Conservation (phyloP, 1,140 invertebrate species). For the Tetragonula clypearis region DNA sequence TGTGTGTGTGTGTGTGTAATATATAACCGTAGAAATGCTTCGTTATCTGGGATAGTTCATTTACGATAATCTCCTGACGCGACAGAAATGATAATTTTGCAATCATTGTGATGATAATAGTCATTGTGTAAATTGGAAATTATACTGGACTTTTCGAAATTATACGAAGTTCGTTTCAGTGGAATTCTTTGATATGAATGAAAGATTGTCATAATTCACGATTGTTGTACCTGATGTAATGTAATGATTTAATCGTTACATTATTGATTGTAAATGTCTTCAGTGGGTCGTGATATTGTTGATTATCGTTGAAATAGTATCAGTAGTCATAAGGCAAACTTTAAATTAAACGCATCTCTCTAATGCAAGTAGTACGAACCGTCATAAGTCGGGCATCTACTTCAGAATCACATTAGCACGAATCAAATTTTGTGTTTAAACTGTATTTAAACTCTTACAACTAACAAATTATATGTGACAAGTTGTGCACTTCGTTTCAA, state of each 20-base stretch:
- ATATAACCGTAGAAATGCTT: neutral
- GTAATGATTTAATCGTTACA: no score
- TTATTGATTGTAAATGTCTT: neutral
- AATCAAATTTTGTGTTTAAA: neutral
- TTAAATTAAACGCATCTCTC: neutral
- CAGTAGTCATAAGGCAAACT: neutral
- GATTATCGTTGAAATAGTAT: neutral
- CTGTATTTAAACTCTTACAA: neutral
- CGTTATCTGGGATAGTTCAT: neutral
- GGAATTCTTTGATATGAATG: neutral
- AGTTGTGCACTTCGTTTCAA: no score
- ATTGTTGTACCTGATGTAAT: no score
- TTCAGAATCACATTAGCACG: slow-evolving; percentile 5
- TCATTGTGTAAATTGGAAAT: neutral
- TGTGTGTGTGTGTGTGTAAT: no score
- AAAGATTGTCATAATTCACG: neutral
- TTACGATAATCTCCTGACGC: neutral
- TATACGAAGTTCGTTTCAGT: neutral
- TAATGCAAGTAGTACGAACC: neutral
- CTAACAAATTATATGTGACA: neutral
- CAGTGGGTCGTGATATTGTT: neutral
- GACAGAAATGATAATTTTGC: neutral
- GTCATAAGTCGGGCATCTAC: neutral
- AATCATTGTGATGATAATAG: neutral
- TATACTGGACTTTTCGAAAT: neutral